Evolutionary conservation across 2,797 vertebrate species (phyloP), one percentile per base, ranked within the genome.

Genomic region (Cygnus olor): DNA sequence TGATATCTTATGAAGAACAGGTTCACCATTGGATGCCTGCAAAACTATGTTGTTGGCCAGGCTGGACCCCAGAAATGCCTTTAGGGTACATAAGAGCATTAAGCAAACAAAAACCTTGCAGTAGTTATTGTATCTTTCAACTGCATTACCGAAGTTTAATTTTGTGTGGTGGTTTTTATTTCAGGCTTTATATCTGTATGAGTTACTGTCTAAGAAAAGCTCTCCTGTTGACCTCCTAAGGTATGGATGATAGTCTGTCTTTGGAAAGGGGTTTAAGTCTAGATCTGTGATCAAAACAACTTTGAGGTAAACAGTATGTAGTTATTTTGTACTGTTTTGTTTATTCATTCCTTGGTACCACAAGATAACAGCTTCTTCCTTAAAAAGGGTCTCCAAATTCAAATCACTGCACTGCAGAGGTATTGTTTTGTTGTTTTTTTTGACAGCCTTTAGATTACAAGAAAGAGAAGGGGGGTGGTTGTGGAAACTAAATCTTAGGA

Each of bases 171-270:
- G 82, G 11, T 24, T 94, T 95, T 97, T 14, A 51, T 96, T 96
- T 58, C 94, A 98, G 98, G 98, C 98, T 91, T 96, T 98, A 77
- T 98, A 98, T 95, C 97, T 98, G 32, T 98, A 97, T 65, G 97
- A 98, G 20, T 84, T 97, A 30, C 88, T 98, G 83, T 97, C 97
- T 38, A 93, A 95, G 92, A 92, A 88, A 25, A 95, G 66, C 63
- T 25, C 84, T 47, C 78, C 93, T 0, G 87, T 82, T 86, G 97
- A 98, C 25, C 96, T 98, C 34, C 91, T 98, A 87, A 98, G 98
- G 98, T 98, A 98, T 80, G 97, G 40, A 71, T 51, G 19, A 21
- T 9, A 38, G 24, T 36, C 27, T 91, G 21, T 80, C 66, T 88
- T 83, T 49, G 49, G 36, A 51, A 57, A 74, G 36, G 60, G 13